Percentiles rank a stretch among this genome's conserved stretches.
These are phyloP conservation scores for Chlamydotis undulata DNA, from an alignment of 2,113 vertebrate genomes.

Conservation along the genomic window DNA sequence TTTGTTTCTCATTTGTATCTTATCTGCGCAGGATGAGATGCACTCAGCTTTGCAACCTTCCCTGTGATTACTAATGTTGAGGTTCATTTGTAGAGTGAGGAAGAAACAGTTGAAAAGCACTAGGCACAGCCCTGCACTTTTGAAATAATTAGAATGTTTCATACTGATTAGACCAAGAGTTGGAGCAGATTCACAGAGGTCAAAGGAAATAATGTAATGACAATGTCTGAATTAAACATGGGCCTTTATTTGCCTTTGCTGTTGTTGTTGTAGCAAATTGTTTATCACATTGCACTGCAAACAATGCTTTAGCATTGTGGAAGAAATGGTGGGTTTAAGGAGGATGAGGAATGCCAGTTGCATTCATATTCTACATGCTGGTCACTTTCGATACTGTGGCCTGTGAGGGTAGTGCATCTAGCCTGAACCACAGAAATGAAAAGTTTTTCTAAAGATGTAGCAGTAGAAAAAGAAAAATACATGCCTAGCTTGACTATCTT, in stretches of 20 bases:
- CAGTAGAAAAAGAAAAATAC: background rate
- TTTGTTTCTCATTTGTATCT: background rate
- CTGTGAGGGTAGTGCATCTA: background rate
- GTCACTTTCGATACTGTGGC: background rate
- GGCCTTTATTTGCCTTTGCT: background rate
- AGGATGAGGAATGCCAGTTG: background rate
- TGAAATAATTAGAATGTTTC: background rate
- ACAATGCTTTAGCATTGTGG: background rate
- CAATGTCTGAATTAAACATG: background rate
- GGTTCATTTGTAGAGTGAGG: background rate
- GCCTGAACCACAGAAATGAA: background rate
- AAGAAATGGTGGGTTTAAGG: background rate
- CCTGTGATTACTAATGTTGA: background rate
- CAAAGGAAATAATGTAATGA: background rate
- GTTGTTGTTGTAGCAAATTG: background rate
- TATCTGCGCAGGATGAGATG: background rate
- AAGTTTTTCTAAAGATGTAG: background rate
- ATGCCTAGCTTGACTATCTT: background rate
- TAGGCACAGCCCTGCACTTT: background rate
- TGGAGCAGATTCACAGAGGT: background rate
- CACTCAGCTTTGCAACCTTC: background rate
- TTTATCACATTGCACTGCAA: background rate
- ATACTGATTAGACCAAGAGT: background rate
- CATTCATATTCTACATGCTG: background rate
- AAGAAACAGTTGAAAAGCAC: background rate